phyloP scores from a whole-genome alignment of 2,113 vertebrate species.

The Urocitellus parryii region DNA sequence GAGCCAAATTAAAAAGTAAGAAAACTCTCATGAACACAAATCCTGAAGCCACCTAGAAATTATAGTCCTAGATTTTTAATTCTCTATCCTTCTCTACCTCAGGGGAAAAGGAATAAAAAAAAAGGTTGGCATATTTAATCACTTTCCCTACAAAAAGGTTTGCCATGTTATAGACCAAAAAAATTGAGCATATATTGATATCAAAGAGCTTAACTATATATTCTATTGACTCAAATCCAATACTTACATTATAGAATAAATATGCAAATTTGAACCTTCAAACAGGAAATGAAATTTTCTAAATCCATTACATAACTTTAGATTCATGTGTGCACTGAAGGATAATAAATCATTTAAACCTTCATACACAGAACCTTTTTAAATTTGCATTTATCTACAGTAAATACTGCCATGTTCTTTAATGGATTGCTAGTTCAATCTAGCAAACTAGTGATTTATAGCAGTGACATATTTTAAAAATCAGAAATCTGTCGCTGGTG shows the following conservation, averaged over 20 bases:
- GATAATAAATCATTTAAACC: conserved; percentile 89
- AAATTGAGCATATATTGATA: conserved; percentile 64
- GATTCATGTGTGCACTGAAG: conserved; percentile 85
- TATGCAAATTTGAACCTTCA: conserved; percentile 86
- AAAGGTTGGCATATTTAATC: conserved; percentile 33
- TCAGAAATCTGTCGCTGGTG: conserved; percentile 91
- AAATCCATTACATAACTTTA: conserved; percentile 87
- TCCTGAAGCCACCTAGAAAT: conserved; percentile 4
- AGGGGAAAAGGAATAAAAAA: neutral
- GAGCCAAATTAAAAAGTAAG: conserved; percentile 42
- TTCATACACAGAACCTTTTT: conserved; percentile 87
- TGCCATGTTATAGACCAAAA: conserved; percentile 21
- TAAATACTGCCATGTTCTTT: conserved; percentile 89
- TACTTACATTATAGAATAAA: conserved; percentile 77
- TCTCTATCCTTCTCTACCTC: neutral
- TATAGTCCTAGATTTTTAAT: neutral
- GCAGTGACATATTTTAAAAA: conserved; percentile 87
- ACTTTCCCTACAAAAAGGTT: conserved; percentile 13
- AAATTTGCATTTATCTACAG: conserved; percentile 89
- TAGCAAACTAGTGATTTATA: conserved; percentile 91
- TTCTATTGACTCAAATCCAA: conserved; percentile 61
- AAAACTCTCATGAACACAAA: neutral
- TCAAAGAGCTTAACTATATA: conserved; percentile 54
- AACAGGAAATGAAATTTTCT: conserved; percentile 88
- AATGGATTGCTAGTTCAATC: conserved; percentile 89